These are phyloP conservation scores for Octodon degus DNA, from an alignment of 2,113 vertebrate species.

Conservation along the genomic window DNA sequence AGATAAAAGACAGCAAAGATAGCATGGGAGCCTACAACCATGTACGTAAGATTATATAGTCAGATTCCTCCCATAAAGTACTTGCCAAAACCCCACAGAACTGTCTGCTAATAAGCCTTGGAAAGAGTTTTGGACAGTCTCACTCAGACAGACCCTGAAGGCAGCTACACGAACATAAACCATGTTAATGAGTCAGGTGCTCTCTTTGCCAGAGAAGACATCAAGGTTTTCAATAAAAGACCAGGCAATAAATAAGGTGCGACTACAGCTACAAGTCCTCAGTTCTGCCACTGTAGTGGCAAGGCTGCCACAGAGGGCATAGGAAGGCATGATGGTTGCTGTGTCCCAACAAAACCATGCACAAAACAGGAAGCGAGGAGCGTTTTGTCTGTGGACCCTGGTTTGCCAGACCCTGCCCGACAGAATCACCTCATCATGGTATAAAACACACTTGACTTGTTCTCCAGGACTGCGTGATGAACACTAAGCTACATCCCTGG, in stretches of 20 bases:
- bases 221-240: background rate
- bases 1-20: background rate
- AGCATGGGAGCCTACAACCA: slow-evolving; percentile 8
- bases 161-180: background rate
- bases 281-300: background rate
- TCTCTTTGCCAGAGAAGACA: background rate
- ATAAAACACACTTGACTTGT: background rate
- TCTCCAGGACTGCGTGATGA: background rate
- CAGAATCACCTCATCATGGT: background rate
- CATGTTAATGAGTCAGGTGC: background rate
- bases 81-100: slow-evolving; percentile 1
- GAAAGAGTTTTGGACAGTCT: background rate
- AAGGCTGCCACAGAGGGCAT: background rate
- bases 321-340: fast-evolving
- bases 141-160: background rate
- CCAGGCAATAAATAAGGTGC: background rate
- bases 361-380: background rate
- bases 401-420: background rate
- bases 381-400: background rate
- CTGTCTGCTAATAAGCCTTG: background rate
- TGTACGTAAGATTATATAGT: background rate
- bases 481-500: background rate
- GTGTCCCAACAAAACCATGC: background rate
- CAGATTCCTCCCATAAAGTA: slow-evolving; percentile 12
- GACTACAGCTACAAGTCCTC: background rate